These are phyloP conservation scores for Sylvicola cinctus DNA, from an alignment of 2,888 invertebrate species.

Conservation along the genomic window DNA sequence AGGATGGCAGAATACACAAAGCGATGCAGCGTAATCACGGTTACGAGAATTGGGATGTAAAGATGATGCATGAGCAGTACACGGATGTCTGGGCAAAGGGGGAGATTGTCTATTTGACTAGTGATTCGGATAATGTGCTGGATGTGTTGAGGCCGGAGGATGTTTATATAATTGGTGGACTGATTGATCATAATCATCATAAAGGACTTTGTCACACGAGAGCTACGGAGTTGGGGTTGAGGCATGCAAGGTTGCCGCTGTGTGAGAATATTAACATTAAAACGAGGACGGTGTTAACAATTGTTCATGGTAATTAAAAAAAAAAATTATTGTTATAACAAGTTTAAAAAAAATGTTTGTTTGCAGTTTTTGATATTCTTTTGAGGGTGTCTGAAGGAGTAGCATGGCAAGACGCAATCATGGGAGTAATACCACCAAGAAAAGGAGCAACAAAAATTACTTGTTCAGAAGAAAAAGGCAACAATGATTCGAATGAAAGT, in stretches of 20 bases:
- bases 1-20: conserved; percentile 42
- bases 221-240: conserved; percentile 55
- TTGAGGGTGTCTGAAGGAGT: conserved; percentile 53
- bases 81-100: conserved; percentile 43
- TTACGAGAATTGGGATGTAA: conserved; percentile 81
- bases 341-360: no score
- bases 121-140: conserved; percentile 81
- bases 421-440: conserved; percentile 54
- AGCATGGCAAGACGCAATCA: conserved; percentile 58
- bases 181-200: conserved; percentile 92
- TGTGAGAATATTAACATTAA: conserved; percentile 79
- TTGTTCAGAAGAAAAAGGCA: background rate
- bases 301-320: conserved; percentile 64
- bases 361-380: conserved; percentile 74
- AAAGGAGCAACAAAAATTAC: conserved; percentile 49
- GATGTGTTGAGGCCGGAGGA: conserved; percentile 49
- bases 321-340: background rate
- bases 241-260: conserved; percentile 73
- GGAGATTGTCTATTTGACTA: conserved; percentile 72
- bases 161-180: conserved; percentile 86
- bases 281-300: conserved; percentile 79
- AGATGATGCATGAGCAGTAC: conserved; percentile 47
- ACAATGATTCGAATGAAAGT: background rate
- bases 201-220: conserved; percentile 78
- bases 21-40: conserved; percentile 68